These are phyloP conservation scores for Felis chaus DNA, from an alignment of 2,113 vertebrate genomes.

Conservation along the genomic window DNA sequence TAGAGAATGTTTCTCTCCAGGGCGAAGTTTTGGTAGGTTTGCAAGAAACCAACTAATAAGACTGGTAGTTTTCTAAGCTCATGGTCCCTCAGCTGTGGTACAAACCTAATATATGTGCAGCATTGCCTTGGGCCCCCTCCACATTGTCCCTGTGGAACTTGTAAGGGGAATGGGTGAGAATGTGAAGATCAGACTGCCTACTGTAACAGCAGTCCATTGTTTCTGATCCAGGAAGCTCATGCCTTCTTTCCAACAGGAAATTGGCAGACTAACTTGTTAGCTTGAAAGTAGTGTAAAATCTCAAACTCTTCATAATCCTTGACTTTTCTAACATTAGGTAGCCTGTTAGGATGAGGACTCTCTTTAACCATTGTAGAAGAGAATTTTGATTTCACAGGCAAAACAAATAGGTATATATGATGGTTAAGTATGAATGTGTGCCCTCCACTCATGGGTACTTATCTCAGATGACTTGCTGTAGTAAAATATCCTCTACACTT, in stretches of 20 bases:
- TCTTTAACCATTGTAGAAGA: neutral
- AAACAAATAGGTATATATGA: neutral
- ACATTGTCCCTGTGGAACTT: neutral
- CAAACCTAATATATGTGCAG: neutral
- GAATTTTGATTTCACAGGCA: conserved; percentile 15
- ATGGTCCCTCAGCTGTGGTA: neutral
- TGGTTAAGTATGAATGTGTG: neutral
- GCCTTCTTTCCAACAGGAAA: conserved; percentile 5
- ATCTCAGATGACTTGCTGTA: neutral
- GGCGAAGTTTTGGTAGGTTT: neutral
- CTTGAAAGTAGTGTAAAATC: neutral
- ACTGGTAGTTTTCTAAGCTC: neutral
- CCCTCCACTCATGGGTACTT: neutral
- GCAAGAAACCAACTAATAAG: neutral
- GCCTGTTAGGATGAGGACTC: neutral
- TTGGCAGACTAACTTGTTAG: neutral
- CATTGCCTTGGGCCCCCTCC: neutral
- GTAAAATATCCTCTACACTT: conserved; percentile 37
- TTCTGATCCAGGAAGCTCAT: neutral
- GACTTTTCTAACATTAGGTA: neutral
- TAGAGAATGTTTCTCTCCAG: neutral
- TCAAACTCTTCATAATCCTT: neutral
- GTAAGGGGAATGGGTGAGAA: neutral
- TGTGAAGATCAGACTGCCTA: neutral
- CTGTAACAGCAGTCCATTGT: neutral